Evolutionary conservation across 2,888 invertebrate genomes (phyloP), one percentile per base, ranked within the genome.

Genomic region (Eupithecia centaureata): DNA sequence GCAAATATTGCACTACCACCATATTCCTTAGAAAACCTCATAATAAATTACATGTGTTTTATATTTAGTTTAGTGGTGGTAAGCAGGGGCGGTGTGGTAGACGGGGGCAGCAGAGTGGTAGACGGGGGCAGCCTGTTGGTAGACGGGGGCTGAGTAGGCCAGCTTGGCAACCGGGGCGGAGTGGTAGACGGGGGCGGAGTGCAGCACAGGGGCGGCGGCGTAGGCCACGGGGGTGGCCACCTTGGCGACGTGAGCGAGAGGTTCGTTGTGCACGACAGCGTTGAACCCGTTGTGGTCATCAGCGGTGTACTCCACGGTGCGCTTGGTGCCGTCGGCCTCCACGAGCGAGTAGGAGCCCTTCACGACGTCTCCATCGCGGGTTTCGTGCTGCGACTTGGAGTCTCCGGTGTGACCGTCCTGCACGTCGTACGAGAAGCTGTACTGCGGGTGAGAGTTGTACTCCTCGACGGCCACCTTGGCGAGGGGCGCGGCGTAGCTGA

Each of bases 341-440:
- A 90, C 88, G 5, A 94, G 88, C 75, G 94, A 93, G 88, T 94
- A 94, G 63, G 93, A 92, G 68, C 94, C 94, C 51, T 88, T 85
- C 15, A 92, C 92, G 57, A 90, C 88, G 58, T 92, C 92, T 42
- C 92, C 92, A 68, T 91, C 88, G 76, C 92, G 91, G 74, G 77
- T 86, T 77, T 92, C 92, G 78, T 92, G 92, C 74, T 92, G 92
- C 74, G 79, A 81, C 83, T 92, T 92, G 73, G 90, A 89, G 82
- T 91, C 90, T 0, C 90, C 90, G 73, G 94, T 94, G 61, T 94
- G 85, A 70, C 89, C 86, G 74, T 94, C 94, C 77, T 94, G 94
- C 12, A 94, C 94, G 72, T 94, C 94, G 83, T 94, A 94, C 0
- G 93, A 90, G 86, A 91, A 94, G 79, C 90, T 91, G 88, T 94